Base-by-base conservation (phyloP, 2,113 vertebrate species). In the Panthera tigris region DNA sequence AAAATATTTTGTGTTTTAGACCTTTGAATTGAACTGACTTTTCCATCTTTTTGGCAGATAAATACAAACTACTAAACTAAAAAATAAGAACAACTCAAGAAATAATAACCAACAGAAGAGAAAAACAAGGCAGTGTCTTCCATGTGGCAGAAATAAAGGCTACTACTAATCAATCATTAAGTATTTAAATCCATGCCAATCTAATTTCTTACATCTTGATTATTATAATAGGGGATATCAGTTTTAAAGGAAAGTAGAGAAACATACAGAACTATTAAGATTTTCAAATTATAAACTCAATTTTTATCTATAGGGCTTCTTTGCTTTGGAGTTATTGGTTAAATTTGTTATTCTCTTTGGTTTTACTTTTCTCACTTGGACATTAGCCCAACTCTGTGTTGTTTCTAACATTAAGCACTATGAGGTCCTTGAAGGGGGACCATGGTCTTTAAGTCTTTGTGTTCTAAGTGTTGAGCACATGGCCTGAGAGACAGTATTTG, bases 131-230 rank as follows among this genome's bases (percentile, higher is more conserved):
- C 79, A 89, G 7, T 66, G 63, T 79, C 92, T 96, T 87, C 57
- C 55, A 25, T 23, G 52, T 74, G 68, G 82, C 96, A 83, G 96
- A 97, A 98, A 98, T 98, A 98, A 97, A 97, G 82, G 25, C 89
- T 92, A 82, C 76, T 45, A 39, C 65, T 79, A 82, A 95, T 80
- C 88, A 86, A 92, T 76, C 85, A 91, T 29, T 95, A 88, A 95
- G 83, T 48, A 69, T 89, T 87, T 33, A 71, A 93, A 85, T 88
- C 55, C 68, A 50, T 79, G 52, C 76, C 73, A 69, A 18, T 63
- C n/a, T 86, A 73, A 89, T 74, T 92, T 82, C 63, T 93, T 89
- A 94, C 81, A 82, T 71, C 25, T 82, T 96, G 81, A 41, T 41
- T 39, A 71, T 81, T 89, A 36, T 88, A 93, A 83, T 36, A 78